A percentile compares a stretch with the other conserved stretches of the same genome.
phyloP scores from a whole-genome alignment of 2,797 vertebrate species.

The Nyctibius grandis region DNA sequence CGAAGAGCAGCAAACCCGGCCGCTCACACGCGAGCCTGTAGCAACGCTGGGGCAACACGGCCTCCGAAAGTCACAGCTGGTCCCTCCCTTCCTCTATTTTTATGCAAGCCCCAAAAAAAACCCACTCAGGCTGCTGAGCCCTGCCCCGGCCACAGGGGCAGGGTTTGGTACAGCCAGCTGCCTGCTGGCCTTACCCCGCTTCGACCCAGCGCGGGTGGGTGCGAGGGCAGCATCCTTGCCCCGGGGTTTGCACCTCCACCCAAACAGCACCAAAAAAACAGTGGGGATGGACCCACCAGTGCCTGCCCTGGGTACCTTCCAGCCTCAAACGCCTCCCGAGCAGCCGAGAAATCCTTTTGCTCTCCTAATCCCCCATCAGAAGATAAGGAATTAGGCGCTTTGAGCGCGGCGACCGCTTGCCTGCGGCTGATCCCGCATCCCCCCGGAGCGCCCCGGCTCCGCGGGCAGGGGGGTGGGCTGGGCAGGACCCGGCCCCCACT shows the following conservation, averaged over 20 bases:
- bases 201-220: not conserved
- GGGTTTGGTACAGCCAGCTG: not conserved
- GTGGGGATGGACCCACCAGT: fast-evolving
- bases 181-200: fast-evolving
- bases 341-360: not conserved
- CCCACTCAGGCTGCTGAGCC: not conserved
- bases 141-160: not conserved
- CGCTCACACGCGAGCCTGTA: not conserved
- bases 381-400: not conserved
- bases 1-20: not conserved
- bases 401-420: fast-evolving
- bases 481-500: not conserved
- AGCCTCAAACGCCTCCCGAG: fast-evolving
- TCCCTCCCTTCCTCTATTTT: conserved; percentile 63
- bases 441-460: not conserved
- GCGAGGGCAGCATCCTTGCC: not conserved
- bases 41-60: not conserved
- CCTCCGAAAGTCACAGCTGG: conserved; percentile 43
- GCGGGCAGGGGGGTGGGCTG: not conserved
- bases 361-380: not conserved
- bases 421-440: not conserved
- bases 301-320: fast-evolving
- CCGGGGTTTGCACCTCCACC: not conserved
- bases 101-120: not conserved
- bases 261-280: not conserved